A percentile compares a stretch with the other conserved stretches of the same genome.
Evolutionary conservation across 2,888 invertebrate genomes (phyloP).

Genomic region (Toxonevra muliebris): DNA sequence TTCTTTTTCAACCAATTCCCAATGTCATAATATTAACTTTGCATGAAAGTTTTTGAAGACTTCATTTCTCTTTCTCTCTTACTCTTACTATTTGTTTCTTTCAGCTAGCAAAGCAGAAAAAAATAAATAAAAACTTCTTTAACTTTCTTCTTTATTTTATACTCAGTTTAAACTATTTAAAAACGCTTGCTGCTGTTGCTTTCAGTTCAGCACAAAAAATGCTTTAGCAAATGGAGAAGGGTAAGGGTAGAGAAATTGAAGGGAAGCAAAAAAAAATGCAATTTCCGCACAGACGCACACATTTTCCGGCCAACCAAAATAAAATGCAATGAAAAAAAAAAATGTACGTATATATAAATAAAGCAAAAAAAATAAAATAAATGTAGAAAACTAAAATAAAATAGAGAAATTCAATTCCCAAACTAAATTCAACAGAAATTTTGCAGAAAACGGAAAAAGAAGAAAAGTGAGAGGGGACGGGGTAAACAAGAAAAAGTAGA

Average conservation of each 20-base stretch:
- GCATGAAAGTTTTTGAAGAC: too few species aligned
- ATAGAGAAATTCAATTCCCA: slow-evolving; percentile 47
- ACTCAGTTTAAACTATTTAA: too few species aligned
- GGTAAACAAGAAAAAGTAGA: too few species aligned
- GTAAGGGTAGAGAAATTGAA: slow-evolving; percentile 27
- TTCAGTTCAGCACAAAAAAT: neutral
- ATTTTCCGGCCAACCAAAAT: slow-evolving; percentile 55
- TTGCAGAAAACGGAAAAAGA: slow-evolving; percentile 29
- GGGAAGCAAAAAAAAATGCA: slow-evolving; percentile 47
- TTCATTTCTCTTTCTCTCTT: too few species aligned
- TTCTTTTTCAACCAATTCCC: too few species aligned
- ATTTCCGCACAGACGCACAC: slow-evolving; percentile 63
- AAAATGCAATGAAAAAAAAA: slow-evolving; percentile 35
- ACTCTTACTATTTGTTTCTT: too few species aligned
- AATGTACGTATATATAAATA: slow-evolving; percentile 13
- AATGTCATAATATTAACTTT: too few species aligned
- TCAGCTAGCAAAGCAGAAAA: too few species aligned
- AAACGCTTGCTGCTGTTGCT: too few species aligned
- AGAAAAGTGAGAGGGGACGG: slow-evolving; percentile 24
- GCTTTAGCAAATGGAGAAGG: slow-evolving; percentile 15
- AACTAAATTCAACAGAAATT: slow-evolving; percentile 43
- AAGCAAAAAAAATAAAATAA: slow-evolving; percentile 20
- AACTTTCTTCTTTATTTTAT: too few species aligned
- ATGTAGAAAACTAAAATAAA: slow-evolving; percentile 33
- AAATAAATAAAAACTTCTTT: too few species aligned